Evolutionary conservation across 1,140 invertebrate species (phyloP).

Genomic region (Aphidius ervi): DNA sequence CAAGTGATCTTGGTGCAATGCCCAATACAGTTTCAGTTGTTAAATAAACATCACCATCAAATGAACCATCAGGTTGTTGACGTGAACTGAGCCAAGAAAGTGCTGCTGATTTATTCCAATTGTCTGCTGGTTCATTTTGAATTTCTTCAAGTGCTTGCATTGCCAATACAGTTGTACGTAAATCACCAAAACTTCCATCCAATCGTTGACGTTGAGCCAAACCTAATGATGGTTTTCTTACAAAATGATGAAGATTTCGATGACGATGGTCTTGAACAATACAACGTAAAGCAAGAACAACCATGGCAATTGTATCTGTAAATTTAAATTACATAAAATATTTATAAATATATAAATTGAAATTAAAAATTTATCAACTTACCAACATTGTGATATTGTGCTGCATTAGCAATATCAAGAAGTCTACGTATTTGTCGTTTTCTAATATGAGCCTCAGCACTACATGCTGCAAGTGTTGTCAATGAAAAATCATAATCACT

Average conservation of each 20-base stretch:
- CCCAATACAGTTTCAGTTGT: slow-evolving; percentile 75
- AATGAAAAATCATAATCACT: slow-evolving; percentile 68
- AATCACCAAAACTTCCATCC: slow-evolving; percentile 76
- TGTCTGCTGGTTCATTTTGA: slow-evolving; percentile 58
- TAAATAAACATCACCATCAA: slow-evolving; percentile 64
- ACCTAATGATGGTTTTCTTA: slow-evolving; percentile 67
- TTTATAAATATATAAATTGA: too few species aligned
- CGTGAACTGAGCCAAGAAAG: slow-evolving; percentile 66
- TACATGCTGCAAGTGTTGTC: slow-evolving; percentile 67
- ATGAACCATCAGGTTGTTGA: slow-evolving; percentile 72
- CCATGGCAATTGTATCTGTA: slow-evolving; percentile 77
- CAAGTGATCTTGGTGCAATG: slow-evolving; percentile 63
- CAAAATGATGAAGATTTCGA: slow-evolving; percentile 71
- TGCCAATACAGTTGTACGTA: slow-evolving; percentile 75
- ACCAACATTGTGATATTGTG: slow-evolving; percentile 73
- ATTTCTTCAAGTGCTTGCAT: slow-evolving; percentile 74
- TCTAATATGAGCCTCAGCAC: slow-evolving; percentile 73
- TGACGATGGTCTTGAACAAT: slow-evolving; percentile 80
- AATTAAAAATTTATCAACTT: slow-evolving; percentile 25
- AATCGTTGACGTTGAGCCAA: slow-evolving; percentile 71
- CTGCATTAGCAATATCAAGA: slow-evolving; percentile 70
- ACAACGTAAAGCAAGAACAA: slow-evolving; percentile 75
- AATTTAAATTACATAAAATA: too few species aligned
- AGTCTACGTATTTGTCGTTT: slow-evolving; percentile 73
- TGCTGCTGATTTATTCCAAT: slow-evolving; percentile 74